phyloP scores from a whole-genome alignment of 30 jellyfish, hydroid and myxozoan genomes.

The Mastigias papua region DNA sequence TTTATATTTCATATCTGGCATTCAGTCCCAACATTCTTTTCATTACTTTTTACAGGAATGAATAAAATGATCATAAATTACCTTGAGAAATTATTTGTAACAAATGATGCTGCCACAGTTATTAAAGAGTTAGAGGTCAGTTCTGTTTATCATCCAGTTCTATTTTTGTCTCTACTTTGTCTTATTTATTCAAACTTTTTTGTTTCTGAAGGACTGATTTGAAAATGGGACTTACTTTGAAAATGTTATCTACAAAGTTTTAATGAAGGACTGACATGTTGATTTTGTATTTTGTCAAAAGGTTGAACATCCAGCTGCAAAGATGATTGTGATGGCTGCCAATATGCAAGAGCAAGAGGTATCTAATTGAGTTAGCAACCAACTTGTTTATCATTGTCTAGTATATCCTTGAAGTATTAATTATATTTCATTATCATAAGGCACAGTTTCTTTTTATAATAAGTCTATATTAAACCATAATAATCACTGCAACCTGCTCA shows the following conservation, averaged over 20 bases:
- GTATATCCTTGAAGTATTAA: not conserved
- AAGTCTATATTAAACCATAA: too few species aligned
- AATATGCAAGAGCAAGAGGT: conserved; percentile 99
- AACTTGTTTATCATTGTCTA: not conserved
- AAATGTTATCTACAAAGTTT: too few species aligned
- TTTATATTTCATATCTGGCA: too few species aligned
- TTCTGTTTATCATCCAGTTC: not conserved
- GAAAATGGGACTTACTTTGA: not conserved
- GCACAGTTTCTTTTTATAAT: too few species aligned
- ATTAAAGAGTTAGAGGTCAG: conserved; percentile 89
- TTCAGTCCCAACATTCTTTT: too few species aligned
- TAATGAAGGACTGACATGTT: not conserved
- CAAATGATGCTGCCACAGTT: conserved; percentile 99
- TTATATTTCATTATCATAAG: too few species aligned
- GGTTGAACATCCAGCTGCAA: conserved; percentile 99
- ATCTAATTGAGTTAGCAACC: not conserved
- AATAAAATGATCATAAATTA: conserved; percentile 97
- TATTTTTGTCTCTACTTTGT: not conserved
- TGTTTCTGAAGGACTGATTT: not conserved
- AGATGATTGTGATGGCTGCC: conserved; percentile 96
- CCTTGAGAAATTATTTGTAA: conserved; percentile 93
- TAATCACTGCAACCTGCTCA: too few species aligned
- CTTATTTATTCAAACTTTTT: not conserved
- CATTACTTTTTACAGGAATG: conserved; percentile 78
- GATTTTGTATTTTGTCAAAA: not conserved